Evolutionary conservation across 2,888 invertebrate species (phyloP).

Genomic region (Hydropsyche betteni): DNA sequence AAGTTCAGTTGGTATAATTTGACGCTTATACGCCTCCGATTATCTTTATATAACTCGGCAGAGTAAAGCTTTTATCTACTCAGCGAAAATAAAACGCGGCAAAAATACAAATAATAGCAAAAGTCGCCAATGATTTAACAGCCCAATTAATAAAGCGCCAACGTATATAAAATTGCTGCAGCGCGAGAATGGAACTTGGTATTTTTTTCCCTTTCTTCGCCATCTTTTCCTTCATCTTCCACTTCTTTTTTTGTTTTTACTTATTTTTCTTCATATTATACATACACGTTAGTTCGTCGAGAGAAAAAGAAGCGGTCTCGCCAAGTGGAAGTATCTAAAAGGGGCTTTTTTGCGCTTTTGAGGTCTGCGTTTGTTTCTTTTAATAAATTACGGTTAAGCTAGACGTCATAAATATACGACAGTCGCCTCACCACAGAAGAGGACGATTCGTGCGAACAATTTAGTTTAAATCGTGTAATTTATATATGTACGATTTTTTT

Average conservation of each 20-base stretch:
- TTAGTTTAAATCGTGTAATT: too few species aligned
- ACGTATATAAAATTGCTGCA: not conserved
- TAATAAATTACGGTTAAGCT: slow-evolving; percentile 28
- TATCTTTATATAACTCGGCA: too few species aligned
- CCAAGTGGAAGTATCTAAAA: not conserved
- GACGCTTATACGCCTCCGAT: too few species aligned
- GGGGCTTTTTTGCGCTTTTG: not conserved
- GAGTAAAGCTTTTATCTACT: slow-evolving; percentile 15
- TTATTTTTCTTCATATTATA: slow-evolving; percentile 5
- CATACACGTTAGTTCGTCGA: not conserved
- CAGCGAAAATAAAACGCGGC: slow-evolving; percentile 17
- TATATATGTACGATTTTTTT: too few species aligned
- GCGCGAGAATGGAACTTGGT: not conserved
- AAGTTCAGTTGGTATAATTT: too few species aligned
- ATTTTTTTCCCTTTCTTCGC: not conserved
- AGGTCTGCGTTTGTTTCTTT: slow-evolving; percentile 19
- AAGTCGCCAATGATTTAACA: slow-evolving; percentile 29
- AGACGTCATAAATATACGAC: slow-evolving; percentile 22
- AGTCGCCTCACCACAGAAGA: not conserved
- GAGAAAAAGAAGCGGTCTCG: not conserved
- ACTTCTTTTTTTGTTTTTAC: not conserved
- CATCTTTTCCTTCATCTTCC: not conserved
- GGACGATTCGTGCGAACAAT: too few species aligned
- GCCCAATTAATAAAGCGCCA: slow-evolving; percentile 7
- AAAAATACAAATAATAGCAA: slow-evolving; percentile 8